Percentiles rank a stretch among this genome's conserved stretches.
Conservation (phyloP, 92 coral and sea anemone genomes). For the Epizoanthus fatuus region DNA sequence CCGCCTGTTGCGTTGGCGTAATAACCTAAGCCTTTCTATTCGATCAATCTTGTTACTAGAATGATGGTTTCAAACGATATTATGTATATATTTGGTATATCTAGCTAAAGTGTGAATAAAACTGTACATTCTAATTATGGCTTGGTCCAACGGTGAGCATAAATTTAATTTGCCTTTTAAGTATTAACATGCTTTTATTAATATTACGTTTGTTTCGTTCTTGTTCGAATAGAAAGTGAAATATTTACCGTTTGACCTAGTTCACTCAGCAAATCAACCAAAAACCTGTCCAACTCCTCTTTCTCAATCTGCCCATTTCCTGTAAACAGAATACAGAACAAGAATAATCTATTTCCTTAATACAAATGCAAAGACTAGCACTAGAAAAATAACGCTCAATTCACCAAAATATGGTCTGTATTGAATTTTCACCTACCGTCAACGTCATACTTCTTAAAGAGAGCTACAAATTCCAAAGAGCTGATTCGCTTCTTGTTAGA, state of each 20-base stretch:
- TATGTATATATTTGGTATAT: too few relatives aligned
- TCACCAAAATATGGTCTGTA: background rate
- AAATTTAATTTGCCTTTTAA: constrained; percentile 24
- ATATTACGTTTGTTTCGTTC: background rate
- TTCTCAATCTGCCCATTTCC: constrained; percentile 43
- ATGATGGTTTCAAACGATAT: too few relatives aligned
- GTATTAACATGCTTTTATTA: background rate
- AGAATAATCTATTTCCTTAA: background rate
- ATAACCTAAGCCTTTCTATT: too few relatives aligned
- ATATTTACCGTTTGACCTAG: constrained; percentile 28
- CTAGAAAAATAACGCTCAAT: background rate
- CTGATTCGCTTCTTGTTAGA: constrained; percentile 24
- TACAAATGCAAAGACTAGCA: background rate
- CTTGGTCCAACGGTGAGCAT: background rate
- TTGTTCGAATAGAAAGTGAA: background rate
- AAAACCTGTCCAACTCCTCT: constrained; percentile 28
- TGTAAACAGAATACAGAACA: background rate
- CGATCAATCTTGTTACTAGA: too few relatives aligned
- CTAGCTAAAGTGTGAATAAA: background rate
- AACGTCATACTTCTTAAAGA: constrained; percentile 28
- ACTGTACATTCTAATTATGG: constrained; percentile 5
- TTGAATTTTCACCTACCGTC: constrained; percentile 15
- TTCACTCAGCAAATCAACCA: constrained; percentile 25
- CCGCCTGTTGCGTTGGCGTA: too few relatives aligned
- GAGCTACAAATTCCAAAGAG: constrained; percentile 26